These are phyloP conservation scores for Pempheris klunzingeri DNA, from an alignment of 2,797 vertebrate genomes.

Conservation along the genomic window DNA sequence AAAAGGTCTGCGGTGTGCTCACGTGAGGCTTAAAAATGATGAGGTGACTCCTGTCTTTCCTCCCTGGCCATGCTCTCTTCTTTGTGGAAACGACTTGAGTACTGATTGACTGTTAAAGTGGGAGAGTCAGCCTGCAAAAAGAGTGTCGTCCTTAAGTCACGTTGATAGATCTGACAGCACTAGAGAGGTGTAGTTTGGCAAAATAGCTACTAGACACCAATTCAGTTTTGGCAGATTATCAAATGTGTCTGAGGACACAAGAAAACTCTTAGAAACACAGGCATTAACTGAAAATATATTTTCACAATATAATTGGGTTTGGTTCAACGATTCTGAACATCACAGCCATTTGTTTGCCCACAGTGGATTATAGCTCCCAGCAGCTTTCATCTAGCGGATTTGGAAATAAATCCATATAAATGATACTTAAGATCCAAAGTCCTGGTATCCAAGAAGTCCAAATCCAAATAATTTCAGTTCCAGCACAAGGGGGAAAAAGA, in stretches of 20 bases:
- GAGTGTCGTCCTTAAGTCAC: neutral
- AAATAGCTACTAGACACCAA: conserved; percentile 48
- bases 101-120: neutral
- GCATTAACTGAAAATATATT: conserved; percentile 30
- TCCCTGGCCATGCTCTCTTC: neutral
- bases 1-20: conserved; percentile 60
- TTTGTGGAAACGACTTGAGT: conserved; percentile 25
- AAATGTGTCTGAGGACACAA: conserved; percentile 16
- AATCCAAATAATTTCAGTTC: neutral
- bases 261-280: neutral
- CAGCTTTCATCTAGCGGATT: conserved; percentile 10
- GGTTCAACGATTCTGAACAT: conserved; percentile 22
- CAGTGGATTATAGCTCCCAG: conserved; percentile 20
- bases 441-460: conserved; percentile 13
- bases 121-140: neutral
- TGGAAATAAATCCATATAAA: conserved; percentile 29
- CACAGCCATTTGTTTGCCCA: conserved; percentile 17
- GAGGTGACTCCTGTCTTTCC: neutral
- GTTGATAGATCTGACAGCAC: conserved; percentile 40
- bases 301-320: conserved; percentile 15
- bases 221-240: conserved; percentile 53
- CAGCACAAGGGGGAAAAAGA: conserved; percentile 13
- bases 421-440: conserved; percentile 21
- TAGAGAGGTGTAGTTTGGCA: conserved; percentile 63
- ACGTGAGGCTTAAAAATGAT: conserved; percentile 30